These are phyloP conservation scores for Barbus barbus DNA, from an alignment of 2,113 vertebrate genomes.

Conservation along the genomic window DNA sequence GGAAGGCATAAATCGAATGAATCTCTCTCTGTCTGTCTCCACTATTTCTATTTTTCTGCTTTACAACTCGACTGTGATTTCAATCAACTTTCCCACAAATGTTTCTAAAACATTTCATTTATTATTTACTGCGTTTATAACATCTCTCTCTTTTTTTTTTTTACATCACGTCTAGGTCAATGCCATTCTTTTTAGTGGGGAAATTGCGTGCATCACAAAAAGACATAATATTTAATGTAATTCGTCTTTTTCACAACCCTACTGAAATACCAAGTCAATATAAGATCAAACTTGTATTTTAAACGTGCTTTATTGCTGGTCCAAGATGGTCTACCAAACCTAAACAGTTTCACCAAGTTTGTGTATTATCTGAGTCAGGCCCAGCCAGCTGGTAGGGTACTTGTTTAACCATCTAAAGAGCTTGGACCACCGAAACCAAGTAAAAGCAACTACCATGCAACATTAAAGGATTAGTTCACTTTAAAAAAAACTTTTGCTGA, in stretches of 20 bases:
- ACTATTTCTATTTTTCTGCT: conserved; percentile 1
- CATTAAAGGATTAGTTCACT: too few species aligned
- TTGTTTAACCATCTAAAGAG: not conserved
- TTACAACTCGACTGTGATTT: conserved; percentile 12
- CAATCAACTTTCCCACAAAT: conserved; percentile 7
- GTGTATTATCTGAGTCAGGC: not conserved
- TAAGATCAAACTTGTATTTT: not conserved
- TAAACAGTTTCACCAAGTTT: not conserved
- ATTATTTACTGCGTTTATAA: not conserved
- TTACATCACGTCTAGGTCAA: not conserved
- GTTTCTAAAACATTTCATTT: too few species aligned
- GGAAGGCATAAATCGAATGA: conserved; percentile 3
- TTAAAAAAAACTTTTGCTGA: too few species aligned
- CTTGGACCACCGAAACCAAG: not conserved
- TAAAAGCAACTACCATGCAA: not conserved
- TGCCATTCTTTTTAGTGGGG: not conserved
- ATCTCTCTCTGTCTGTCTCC: not conserved
- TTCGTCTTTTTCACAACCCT: not conserved
- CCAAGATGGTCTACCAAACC: not conserved
- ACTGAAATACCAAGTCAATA: not conserved
- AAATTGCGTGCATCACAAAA: not conserved
- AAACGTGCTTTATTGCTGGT: not conserved
- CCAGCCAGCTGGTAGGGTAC: not conserved
- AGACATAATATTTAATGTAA: not conserved
- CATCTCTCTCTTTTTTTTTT: not conserved